Evolutionary conservation across 2,888 invertebrate genomes (phyloP).

Genomic region (Branchipolynoe longqiensis): DNA sequence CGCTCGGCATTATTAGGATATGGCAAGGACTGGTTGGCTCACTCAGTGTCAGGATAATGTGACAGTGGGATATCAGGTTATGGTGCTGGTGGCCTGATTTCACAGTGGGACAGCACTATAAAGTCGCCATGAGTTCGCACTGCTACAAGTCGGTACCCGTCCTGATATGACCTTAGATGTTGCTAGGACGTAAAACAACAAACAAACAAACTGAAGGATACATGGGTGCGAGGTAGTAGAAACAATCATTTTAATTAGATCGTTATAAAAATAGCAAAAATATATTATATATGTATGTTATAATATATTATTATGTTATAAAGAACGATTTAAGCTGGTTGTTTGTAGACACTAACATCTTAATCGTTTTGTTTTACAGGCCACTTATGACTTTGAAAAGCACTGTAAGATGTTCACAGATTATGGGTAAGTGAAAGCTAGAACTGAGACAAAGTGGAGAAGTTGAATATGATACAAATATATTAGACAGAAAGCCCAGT

Average conservation of each 20-base stretch:
- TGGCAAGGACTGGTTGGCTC: too few relatives aligned
- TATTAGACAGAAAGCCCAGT: too few relatives aligned
- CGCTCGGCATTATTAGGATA: too few relatives aligned
- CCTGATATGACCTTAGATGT: background rate
- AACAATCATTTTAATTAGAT: background rate
- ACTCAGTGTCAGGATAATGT: too few relatives aligned
- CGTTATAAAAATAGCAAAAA: background rate
- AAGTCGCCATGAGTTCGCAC: too few relatives aligned
- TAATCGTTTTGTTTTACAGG: slow-evolving; percentile 78
- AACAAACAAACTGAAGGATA: background rate
- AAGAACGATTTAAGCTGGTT: background rate
- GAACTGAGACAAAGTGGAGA: too few relatives aligned
- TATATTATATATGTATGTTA: background rate
- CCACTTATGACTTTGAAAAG: slow-evolving; percentile 84
- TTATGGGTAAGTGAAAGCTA: slow-evolving; percentile 75
- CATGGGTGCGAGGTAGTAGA: background rate
- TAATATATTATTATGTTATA: background rate
- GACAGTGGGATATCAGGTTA: too few relatives aligned
- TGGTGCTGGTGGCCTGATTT: too few relatives aligned
- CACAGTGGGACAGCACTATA: too few relatives aligned
- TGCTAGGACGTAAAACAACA: background rate
- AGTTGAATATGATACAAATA: too few relatives aligned
- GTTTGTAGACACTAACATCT: background rate
- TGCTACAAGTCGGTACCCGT: too few relatives aligned
- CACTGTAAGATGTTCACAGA: slow-evolving; percentile 82